Evolutionary conservation across 2,888 invertebrate genomes (phyloP).

Genomic region (Caenorhabditis drosophilae): DNA sequence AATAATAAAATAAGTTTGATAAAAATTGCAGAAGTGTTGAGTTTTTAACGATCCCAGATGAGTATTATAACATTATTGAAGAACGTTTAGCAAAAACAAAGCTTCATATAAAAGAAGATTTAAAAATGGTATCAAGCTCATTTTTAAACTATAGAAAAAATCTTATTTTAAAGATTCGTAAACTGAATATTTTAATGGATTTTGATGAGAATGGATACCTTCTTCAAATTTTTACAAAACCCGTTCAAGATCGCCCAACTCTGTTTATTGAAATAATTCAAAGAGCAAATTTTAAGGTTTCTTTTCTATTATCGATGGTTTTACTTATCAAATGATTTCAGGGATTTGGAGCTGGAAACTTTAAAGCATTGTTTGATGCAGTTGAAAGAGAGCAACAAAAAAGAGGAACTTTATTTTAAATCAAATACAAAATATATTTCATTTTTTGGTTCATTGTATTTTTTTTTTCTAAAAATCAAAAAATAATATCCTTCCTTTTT

Average conservation of each 20-base stretch:
- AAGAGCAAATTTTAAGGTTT: conserved; percentile 81
- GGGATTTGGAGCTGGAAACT: conserved; percentile 99
- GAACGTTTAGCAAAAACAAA: conserved; percentile 80
- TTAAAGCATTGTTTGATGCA: conserved; percentile 95
- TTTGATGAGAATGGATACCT: conserved; percentile 67
- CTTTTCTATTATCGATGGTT: background rate
- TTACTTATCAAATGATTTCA: conserved; percentile 70
- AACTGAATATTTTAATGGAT: conserved; percentile 61
- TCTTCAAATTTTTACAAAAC: conserved; percentile 76
- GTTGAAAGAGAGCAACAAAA: conserved; percentile 92
- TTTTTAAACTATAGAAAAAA: background rate
- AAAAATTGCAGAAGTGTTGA: conserved; percentile 78
- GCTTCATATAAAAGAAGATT: conserved; percentile 83
- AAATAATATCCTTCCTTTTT: no score
- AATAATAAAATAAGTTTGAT: no score
- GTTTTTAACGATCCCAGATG: conserved; percentile 86
- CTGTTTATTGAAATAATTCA: conserved; percentile 96
- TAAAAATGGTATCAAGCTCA: conserved; percentile 74
- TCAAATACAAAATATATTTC: no score
- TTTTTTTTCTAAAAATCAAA: no score
- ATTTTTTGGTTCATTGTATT: no score
- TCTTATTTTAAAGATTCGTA: conserved; percentile 38
- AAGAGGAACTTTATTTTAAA: conserved; percentile 85
- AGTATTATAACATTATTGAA: conserved; percentile 85
- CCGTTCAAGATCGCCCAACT: conserved; percentile 94